Base-by-base conservation (phyloP, 2,888 invertebrate genomes). In the Dolichomitus sp. region DNA sequence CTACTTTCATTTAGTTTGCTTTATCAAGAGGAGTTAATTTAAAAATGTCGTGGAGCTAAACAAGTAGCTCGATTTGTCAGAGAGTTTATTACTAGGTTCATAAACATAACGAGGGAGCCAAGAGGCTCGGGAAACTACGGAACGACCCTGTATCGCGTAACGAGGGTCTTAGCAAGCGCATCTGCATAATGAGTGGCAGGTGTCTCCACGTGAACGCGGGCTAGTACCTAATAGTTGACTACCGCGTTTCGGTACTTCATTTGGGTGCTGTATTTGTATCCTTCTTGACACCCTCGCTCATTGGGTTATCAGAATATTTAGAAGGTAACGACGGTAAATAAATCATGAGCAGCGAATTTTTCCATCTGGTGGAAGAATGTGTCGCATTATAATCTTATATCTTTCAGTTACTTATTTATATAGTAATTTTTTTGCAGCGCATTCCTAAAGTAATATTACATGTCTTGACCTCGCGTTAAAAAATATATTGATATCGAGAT, bases 171-270 rank as follows among this genome's bases (percentile, higher is more conserved):
- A 45, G 52, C 65, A 75, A 30, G 33, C 54, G 65, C 52, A 75
- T 75, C 42, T 75, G 42, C 65, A 75, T 75, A 66, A 75, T 66
- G 52, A 75, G 74, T 66, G 65, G 74, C 74, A 75, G 74, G 65
- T 75, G 74, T 75, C 74, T 42, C 74, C 12, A 17, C 40, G 65
- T 65, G 54, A 54, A 63, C 52, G 6, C 52, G 23, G 7, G 37
- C 40, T 19, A 40, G 12, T 11, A 61, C 61, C 61, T 19, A 61
- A 37, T 17, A 61, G 12, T 66, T 45, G 17, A 14, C 54, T 30
- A 54, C 65, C 27, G 37, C 14, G 23, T 19, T 45, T 42, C 54
- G 30, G 19, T 48, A 50, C 48, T 37, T 37, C 37, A 73, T 33
- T 30, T 59, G 23, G 48, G 33, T 23, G 12, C 4, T 1, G 45